These are phyloP conservation scores for Phaonia tiefii DNA, from an alignment of 2,888 invertebrate genomes.

Conservation along the genomic window DNA sequence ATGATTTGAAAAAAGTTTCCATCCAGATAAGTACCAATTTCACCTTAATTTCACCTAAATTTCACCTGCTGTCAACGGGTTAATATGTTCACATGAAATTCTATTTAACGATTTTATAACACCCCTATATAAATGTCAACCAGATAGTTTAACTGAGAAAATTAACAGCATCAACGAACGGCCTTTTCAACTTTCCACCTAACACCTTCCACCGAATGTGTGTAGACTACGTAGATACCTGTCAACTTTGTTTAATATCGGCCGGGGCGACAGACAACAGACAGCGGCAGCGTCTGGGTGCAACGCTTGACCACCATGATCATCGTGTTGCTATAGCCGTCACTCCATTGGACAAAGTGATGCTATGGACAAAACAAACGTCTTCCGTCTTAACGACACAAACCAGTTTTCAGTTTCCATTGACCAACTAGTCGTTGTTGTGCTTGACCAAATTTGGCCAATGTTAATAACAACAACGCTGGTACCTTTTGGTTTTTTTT, in stretches of 20 bases:
- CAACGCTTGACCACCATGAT: constrained; percentile 38
- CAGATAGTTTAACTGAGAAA: neutral
- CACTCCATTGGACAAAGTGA: neutral
- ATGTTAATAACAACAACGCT: neutral
- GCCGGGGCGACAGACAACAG: constrained; percentile 17
- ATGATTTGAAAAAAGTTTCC: no score
- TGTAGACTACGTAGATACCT: no score
- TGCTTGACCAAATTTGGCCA: constrained; percentile 28
- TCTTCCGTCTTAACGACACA: constrained; percentile 22
- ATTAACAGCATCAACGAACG: constrained; percentile 30
- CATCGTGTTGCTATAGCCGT: constrained; percentile 3
- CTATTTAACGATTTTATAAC: no score
- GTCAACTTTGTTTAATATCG: constrained; percentile 29
- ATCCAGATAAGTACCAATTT: no score
- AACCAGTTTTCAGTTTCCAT: neutral
- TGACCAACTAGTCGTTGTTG: neutral
- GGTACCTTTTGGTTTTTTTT: constrained; percentile 13
- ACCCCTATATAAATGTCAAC: no score
- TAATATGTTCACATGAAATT: no score
- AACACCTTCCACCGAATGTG: constrained; percentile 44
- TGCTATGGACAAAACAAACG: neutral
- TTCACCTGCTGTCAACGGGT: no score
- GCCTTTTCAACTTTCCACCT: constrained; percentile 55
- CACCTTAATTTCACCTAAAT: no score
- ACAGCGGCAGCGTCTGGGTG: neutral